Conservation (phyloP, 2,888 invertebrate species). For the Sarcophaga rosellei region DNA sequence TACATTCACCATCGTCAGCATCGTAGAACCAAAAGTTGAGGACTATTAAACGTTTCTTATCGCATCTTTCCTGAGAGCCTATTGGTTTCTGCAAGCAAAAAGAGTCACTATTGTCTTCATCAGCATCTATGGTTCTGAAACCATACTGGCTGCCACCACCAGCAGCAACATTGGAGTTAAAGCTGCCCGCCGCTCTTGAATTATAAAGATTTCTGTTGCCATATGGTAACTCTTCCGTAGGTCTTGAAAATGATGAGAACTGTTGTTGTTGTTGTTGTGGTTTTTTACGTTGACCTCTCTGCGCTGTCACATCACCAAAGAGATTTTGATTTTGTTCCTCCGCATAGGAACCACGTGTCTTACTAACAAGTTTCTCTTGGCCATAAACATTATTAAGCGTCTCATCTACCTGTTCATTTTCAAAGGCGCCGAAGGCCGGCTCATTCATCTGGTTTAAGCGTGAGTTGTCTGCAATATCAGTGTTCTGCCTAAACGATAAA, state of each 20-base stretch:
- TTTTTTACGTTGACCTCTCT: background rate
- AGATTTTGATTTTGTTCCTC: constrained; percentile 31
- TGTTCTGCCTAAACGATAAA: background rate
- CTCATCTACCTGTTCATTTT: constrained; percentile 54
- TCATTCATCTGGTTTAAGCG: background rate
- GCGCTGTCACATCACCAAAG: constrained; percentile 11
- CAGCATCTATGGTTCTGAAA: constrained; percentile 13
- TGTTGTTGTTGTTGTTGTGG: constrained; percentile 23
- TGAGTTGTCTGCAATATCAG: background rate
- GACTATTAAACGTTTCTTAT: constrained; percentile 62
- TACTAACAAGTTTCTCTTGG: constrained; percentile 67
- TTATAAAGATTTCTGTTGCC: constrained; percentile 1
- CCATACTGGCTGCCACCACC: background rate
- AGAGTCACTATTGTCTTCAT: background rate
- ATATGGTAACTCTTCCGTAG: background rate
- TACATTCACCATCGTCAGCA: constrained; percentile 74
- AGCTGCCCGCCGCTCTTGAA: background rate
- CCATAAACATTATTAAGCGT: constrained; percentile 60
- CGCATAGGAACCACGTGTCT: background rate
- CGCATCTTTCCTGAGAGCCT: constrained; percentile 64
- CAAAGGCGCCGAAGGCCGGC: constrained; percentile 1
- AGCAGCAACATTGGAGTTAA: background rate
- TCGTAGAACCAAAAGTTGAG: constrained; percentile 78
- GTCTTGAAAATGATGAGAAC: background rate
- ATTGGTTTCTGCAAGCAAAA: constrained; percentile 54